A percentile compares a stretch with the other conserved stretches of the same genome.
Evolutionary conservation across 2,888 invertebrate genomes (phyloP).

Genomic region (Muscina levida): DNA sequence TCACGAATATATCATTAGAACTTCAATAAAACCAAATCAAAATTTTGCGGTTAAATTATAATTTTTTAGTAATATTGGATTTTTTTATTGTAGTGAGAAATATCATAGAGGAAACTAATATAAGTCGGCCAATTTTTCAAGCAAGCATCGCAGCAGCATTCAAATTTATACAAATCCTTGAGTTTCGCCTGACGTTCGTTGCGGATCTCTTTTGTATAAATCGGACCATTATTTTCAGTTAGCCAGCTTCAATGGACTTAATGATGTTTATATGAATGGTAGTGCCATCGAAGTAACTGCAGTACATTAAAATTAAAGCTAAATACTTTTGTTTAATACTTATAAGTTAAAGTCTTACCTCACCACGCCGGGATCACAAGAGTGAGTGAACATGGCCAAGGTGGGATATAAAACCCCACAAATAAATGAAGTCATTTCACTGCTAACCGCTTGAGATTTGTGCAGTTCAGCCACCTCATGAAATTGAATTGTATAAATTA

Average conservation of each 20-base stretch:
- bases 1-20: too few relatives aligned
- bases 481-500: slow-evolving; percentile 91
- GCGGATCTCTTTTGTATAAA: slow-evolving; percentile 86
- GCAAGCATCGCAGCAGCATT: slow-evolving; percentile 89
- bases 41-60: too few relatives aligned
- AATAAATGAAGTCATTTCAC: slow-evolving; percentile 84
- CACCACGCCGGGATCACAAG: slow-evolving; percentile 91
- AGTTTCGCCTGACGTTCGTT: slow-evolving; percentile 84
- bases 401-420: slow-evolving; percentile 92
- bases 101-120: too few relatives aligned
- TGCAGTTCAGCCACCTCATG: slow-evolving; percentile 91
- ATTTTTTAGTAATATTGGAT: too few relatives aligned
- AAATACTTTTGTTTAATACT: too few relatives aligned
- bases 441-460: slow-evolving; percentile 80
- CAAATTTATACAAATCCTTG: slow-evolving; percentile 90
- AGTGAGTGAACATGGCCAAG: slow-evolving; percentile 92
- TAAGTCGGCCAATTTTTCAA: slow-evolving; percentile 89
- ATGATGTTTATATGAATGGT: slow-evolving; percentile 88
- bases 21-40: too few relatives aligned
- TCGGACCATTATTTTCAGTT: slow-evolving; percentile 93
- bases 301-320: background rate
- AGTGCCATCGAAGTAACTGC: slow-evolving; percentile 88
- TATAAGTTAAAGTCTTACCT: slow-evolving; percentile 81
- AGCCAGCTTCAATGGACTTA: slow-evolving; percentile 86
- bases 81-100: too few relatives aligned